phyloP scores from a whole-genome alignment of 2,888 invertebrate species.

The Belgica antarctica region DNA sequence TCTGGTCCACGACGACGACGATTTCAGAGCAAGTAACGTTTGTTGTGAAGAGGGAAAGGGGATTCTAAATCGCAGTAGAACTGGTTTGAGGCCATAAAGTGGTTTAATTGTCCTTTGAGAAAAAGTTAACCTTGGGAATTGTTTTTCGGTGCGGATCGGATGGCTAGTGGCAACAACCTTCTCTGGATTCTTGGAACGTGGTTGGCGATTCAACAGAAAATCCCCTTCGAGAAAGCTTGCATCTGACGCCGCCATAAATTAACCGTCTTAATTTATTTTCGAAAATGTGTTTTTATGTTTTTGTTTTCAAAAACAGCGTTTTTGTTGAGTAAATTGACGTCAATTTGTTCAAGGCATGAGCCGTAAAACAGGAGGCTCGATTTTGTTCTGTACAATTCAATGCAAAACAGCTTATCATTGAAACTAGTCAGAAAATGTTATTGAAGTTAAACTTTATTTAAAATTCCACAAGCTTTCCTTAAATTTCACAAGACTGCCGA shows the following conservation, averaged over 20 bases:
- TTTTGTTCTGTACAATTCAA: neutral
- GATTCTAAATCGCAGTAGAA: too few relatives aligned
- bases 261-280: neutral
- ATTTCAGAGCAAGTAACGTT: too few relatives aligned
- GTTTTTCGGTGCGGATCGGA: neutral
- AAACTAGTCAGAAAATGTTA: neutral
- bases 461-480: neutral
- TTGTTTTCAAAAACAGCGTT: neutral
- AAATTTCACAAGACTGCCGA: too few relatives aligned
- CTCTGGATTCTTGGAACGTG: too few relatives aligned
- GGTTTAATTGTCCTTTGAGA: neutral
- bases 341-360: neutral
- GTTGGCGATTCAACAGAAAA: too few relatives aligned
- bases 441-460: too few relatives aligned
- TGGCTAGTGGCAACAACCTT: too few relatives aligned
- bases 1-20: too few relatives aligned
- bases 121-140: neutral
- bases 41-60: too few relatives aligned
- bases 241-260: too few relatives aligned
- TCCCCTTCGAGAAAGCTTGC: too few relatives aligned
- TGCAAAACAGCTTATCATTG: neutral
- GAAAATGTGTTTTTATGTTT: slow-evolving; percentile 8
- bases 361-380: neutral
- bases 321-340: neutral
- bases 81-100: neutral